Base-by-base conservation (phyloP, 2,113 vertebrate species). In the Euleptes europaea region DNA sequence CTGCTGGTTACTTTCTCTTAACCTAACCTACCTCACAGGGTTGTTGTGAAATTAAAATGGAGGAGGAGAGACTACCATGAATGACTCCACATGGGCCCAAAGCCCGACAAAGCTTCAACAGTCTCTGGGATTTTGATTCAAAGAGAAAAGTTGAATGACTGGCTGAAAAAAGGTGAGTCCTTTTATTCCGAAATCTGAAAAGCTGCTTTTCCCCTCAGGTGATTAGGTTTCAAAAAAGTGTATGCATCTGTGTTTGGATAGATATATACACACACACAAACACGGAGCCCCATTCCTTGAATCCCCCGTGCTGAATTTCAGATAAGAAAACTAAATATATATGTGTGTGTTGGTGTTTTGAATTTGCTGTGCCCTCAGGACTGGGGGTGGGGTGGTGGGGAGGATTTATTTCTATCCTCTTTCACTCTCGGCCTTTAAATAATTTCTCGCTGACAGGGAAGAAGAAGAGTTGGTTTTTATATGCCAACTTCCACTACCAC, bases 131-230 rank as follows among this genome's bases (percentile, higher is more conserved):
- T 13, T 67, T 42, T 14, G 10, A 26, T 21, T 5, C 63, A 49
- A 26, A 38, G 5, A 7, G n/a, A 17, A 35, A 42, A 74, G 54
- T 15, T 42, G 47, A 26, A 38, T 10, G 49, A 23, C 51, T 72
- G 86, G 83, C 44, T 14, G 60, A 63, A 54, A n/a, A 14, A 79
- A 75, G 21, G 69, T 0, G 31, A 44, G 51, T 1, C 73, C 8
- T 80, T 90, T 92, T 67, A 89, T 92, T 89, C 40, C 26, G 73
- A 54, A 0, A 11, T 83, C 71, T 72, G 84, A 42, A 87, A 91
- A 88, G 33, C 84, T 76, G 66, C 15, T 80, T 71, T 90, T 85
- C 0, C 75, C 82, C 63, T 71, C 44, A 82, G 54, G 77, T 44
- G 81, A 83, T 90, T 80, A 91, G 51, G 80, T 90, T 88, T 66